Base-by-base conservation (phyloP, 2,888 invertebrate genomes). In the Antheraea assamensis region DNA sequence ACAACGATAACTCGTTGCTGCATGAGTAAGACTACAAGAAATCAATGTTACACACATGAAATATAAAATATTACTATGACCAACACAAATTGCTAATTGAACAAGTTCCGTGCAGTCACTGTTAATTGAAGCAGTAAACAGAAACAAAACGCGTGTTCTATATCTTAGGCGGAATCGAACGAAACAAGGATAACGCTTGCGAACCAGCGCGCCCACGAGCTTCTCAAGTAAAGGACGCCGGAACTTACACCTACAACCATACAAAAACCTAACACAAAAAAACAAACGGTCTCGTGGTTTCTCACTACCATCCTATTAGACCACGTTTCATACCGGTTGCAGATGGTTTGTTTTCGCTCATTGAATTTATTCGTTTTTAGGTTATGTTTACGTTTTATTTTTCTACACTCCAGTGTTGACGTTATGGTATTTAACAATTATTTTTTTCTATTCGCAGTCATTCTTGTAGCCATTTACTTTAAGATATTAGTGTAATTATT, bases 131-230 rank as follows among this genome's bases (percentile, higher is more conserved):
- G 10, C 58, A 58, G 80, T 77, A 78, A 83, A 77, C 81, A 78
- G 72, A 78, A 88, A 90, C 88, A 86, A 90, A 85, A 86, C 86
- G 84, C 86, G 87, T 89, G 84, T 91, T 93, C 86, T 92, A 83
- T 87, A 88, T 88, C 88, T 82, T 92, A 92, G 92, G 98, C 97
- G 85, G 97, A 97, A 95, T 98, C 98, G 85, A 99, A 99, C 95
- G 98, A 98, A 95, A 97, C 97, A 89, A 97, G 99, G 96, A 98
- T 99, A 97, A 97, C 97, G 93, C 97, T 98, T 93, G 99, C 99
- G 90, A 99, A 99, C 95, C 98, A 98, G 95, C 97, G 98, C 88
- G 98, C 99, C 90, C 98, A 98, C 95, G 98, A 99, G 95, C 97
- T 99, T 90, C 97, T 98, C 95, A 98, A 98, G 96, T 97, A 97